These are phyloP conservation scores for Zootoca vivipara DNA, from an alignment of 2,113 vertebrate genomes.

Conservation along the genomic window DNA sequence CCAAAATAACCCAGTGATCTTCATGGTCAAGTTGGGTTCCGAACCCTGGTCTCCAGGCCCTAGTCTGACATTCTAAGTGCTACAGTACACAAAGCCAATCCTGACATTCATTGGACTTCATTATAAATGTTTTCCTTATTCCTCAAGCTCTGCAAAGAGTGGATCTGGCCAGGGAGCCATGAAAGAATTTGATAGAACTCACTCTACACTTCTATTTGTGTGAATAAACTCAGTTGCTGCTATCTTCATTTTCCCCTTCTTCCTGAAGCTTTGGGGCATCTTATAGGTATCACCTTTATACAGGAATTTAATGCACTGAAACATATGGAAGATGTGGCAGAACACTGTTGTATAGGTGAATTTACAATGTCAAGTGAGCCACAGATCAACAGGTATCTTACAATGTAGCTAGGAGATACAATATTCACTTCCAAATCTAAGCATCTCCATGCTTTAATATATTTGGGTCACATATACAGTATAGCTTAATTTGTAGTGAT, in stretches of 20 bases:
- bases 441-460: background rate
- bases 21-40: too few relatives aligned
- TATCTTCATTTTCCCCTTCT: background rate
- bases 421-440: background rate
- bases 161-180: background rate
- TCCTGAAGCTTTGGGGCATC: background rate
- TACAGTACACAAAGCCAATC: background rate
- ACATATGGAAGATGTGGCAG: background rate
- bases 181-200: background rate
- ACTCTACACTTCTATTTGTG: background rate
- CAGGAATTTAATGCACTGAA: background rate
- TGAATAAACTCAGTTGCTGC: background rate
- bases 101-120: background rate
- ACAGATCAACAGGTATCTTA: background rate
- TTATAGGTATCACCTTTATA: background rate
- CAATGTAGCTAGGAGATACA: background rate
- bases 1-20: too few relatives aligned
- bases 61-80: too few relatives aligned
- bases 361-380: background rate
- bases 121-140: background rate
- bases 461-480: too few relatives aligned
- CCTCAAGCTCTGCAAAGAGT: background rate
- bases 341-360: accelerated
- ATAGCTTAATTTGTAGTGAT: background rate
- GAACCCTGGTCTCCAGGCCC: too few relatives aligned